Base-by-base conservation (phyloP, 1,140 invertebrate genomes). In the Tribolium castaneum region DNA sequence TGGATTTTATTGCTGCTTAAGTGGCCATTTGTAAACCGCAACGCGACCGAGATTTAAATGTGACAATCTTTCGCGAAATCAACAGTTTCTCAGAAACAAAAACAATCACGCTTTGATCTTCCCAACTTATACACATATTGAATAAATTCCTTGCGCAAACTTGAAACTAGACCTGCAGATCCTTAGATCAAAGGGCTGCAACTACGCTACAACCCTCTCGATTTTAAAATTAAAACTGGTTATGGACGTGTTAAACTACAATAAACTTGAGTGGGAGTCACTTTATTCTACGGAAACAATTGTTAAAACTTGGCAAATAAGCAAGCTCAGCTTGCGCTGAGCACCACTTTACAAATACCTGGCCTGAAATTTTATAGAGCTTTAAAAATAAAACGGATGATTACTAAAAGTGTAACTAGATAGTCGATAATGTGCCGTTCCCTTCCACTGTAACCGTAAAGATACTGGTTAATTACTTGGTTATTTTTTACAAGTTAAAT, bases 21-120 rank as follows among this genome's bases (percentile, higher is more conserved):
- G 25, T 22, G 12, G 59, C 13, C 59, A 35, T 66, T 66, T 66
- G 59, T 66, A 66, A 66, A 66, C 39, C 39, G 9, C 54, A 59
- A 12, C n/a, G 10, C 59, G n/a, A 12, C 10, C 25, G 12, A 66
- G 25, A 34, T 66, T 66, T 66, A 66, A 59, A 59, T 59, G 39
- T 3, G 9, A 45, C 39, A 45, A 30, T 45, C 9, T 6, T 45
- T 6, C 39, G 39, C 5, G 7, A 45, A 45, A 45, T 45, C 39
- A 30, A 30, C 4, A 30, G 25, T 30, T 30, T 30, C 4, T 30
- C 3, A 30, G 25, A 30, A 30, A 30, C 25, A 30, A 30, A 30
- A n/a, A 45, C 39, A 45, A 45, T n/a, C 7, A 45, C n/a, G 39
- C 39, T 45, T 45, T 45, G 39, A 45, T 45, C n/a, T 45, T 45